Percentiles rank a stretch among this genome's conserved stretches.
Evolutionary conservation across 2,888 invertebrate species (phyloP).

Genomic region (Isoperla grammatica): DNA sequence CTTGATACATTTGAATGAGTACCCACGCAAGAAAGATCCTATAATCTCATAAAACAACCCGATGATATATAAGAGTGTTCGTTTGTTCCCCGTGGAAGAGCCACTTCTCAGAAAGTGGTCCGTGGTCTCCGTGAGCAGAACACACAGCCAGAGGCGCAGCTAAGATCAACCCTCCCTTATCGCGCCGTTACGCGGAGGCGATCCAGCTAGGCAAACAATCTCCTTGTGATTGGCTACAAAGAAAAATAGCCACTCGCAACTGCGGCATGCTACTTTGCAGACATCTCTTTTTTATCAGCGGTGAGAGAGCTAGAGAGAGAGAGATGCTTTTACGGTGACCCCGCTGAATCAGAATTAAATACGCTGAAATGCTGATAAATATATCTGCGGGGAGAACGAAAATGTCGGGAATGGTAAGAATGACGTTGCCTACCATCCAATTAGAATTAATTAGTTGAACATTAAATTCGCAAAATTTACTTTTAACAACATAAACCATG

Average conservation of each 20-base stretch:
- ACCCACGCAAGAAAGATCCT: constrained; percentile 3
- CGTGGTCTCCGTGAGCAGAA: constrained; percentile 3
- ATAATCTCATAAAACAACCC: constrained; percentile 18
- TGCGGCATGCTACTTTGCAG: too few relatives aligned
- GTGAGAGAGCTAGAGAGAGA: too few relatives aligned
- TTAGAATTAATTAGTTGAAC: too few relatives aligned
- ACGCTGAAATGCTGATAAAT: too few relatives aligned
- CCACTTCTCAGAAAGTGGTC: constrained; percentile 13
- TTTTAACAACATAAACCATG: too few relatives aligned
- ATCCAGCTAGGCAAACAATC: constrained; percentile 16
- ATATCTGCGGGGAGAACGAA: too few relatives aligned
- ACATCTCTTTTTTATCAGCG: too few relatives aligned
- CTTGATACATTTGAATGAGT: constrained; percentile 18
- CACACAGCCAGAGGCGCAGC: constrained; percentile 10
- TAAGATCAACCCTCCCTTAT: constrained; percentile 18
- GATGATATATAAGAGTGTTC: constrained; percentile 17
- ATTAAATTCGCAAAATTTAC: too few relatives aligned
- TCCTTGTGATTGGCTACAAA: constrained; percentile 11
- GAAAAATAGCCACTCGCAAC: constrained; percentile 1
- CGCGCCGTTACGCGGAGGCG: background rate
- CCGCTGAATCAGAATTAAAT: too few relatives aligned
- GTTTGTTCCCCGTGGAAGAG: constrained; percentile 1
- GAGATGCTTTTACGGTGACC: too few relatives aligned
- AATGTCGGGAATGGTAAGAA: too few relatives aligned
- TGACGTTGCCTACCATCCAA: too few relatives aligned